phyloP scores from a whole-genome alignment of 2,888 invertebrate genomes.

The Phyllotreta cruciferae region DNA sequence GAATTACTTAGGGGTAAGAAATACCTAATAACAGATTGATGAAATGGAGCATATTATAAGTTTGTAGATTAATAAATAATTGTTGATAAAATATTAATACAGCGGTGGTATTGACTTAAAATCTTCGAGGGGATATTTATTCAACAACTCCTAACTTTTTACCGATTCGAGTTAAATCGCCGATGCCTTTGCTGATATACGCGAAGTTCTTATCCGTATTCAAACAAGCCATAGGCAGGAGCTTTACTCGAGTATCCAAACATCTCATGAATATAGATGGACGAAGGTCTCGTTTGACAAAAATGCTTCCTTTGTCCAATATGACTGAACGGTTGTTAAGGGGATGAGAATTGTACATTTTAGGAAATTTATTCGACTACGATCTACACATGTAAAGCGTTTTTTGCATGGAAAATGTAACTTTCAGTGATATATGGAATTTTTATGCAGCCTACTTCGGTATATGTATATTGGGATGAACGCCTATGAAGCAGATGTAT shows the following conservation, averaged over 20 bases:
- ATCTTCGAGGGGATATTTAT: no score
- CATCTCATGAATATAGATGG: slow-evolving; percentile 28
- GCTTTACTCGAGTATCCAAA: slow-evolving; percentile 22
- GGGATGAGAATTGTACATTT: slow-evolving; percentile 16
- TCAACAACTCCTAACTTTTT: not conserved
- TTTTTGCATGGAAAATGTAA: not conserved
- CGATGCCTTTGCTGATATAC: slow-evolving; percentile 4
- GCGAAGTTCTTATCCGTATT: slow-evolving; percentile 16
- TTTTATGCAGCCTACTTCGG: no score
- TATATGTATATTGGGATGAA: no score
- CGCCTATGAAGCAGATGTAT: no score
- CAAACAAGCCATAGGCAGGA: slow-evolving; percentile 9
- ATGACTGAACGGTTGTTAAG: slow-evolving; percentile 12
- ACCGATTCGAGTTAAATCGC: not conserved
- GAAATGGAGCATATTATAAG: no score
- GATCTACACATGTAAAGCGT: slow-evolving; percentile 5
- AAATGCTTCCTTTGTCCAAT: slow-evolving; percentile 17
- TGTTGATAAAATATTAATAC: no score
- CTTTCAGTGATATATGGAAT: not conserved
- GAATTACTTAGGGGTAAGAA: no score
- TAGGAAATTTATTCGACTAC: slow-evolving; percentile 11
- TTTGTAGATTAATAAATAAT: no score
- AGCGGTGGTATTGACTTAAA: no score
- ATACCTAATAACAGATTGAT: no score
- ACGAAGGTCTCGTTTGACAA: slow-evolving; percentile 13